phyloP scores from a whole-genome alignment of 2,797 vertebrate genomes.

The Enteromius fasciolatus region DNA sequence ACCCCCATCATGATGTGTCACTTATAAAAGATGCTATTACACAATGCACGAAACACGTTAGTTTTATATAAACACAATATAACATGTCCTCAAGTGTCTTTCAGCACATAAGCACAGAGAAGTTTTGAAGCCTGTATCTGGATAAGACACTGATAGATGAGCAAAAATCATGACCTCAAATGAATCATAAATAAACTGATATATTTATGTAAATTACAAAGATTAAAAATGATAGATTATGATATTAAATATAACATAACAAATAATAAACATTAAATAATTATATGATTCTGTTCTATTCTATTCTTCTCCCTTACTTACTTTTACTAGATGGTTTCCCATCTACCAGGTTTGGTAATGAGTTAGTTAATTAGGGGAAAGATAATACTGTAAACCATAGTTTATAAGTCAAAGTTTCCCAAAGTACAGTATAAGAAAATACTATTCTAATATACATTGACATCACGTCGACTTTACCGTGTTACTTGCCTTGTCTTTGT shows the following conservation, averaged over 20 bases:
- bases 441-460: background rate
- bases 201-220: too few relatives aligned
- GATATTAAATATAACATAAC: background rate
- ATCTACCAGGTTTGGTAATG: background rate
- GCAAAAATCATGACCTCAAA: background rate
- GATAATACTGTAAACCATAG: background rate
- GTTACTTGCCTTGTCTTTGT: background rate
- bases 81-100: background rate
- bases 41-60: background rate
- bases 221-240: background rate
- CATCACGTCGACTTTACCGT: too few relatives aligned
- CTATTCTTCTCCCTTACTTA: background rate
- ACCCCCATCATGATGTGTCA: too few relatives aligned
- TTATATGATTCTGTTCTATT: too few relatives aligned
- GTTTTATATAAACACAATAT: background rate
- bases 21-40: background rate
- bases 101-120: too few relatives aligned
- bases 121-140: background rate
- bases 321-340: background rate
- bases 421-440: background rate
- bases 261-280: too few relatives aligned
- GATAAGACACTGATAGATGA: background rate
- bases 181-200: background rate
- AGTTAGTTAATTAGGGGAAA: background rate
- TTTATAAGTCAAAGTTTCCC: background rate